Conservation (phyloP, 2,113 vertebrate genomes). For the Calypte anna region DNA sequence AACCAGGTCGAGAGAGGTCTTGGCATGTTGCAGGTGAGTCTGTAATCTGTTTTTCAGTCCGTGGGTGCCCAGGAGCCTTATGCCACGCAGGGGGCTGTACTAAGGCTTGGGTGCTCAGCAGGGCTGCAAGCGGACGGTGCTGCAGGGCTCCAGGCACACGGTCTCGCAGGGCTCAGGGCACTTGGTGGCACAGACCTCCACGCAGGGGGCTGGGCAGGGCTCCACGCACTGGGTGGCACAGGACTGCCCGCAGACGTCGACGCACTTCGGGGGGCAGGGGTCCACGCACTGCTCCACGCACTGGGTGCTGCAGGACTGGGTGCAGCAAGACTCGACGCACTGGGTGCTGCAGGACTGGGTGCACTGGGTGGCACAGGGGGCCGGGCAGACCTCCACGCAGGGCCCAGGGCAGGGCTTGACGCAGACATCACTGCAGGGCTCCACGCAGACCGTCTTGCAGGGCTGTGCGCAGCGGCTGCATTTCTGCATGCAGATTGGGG, state of each 20-base stretch:
- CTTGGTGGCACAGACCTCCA: neutral
- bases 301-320: neutral
- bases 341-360: neutral
- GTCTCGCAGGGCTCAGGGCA: neutral
- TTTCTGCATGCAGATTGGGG: conserved; percentile 8
- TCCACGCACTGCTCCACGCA: neutral
- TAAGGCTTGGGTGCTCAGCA: neutral
- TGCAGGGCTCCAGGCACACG: conserved; percentile 8
- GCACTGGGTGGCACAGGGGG: neutral
- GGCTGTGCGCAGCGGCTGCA: neutral
- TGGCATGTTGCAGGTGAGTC: accelerated
- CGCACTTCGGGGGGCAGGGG: neutral
- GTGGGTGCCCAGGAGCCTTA: neutral
- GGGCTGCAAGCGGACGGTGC: neutral
- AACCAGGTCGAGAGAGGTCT: neutral
- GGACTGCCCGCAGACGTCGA: neutral
- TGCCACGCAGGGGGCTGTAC: neutral
- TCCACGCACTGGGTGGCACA: neutral
- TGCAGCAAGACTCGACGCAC: neutral
- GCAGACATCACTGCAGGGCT: neutral
- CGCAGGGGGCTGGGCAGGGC: neutral
- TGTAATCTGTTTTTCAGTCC: neutral
- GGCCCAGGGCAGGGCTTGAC: neutral
- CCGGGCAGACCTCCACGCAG: too few species aligned
- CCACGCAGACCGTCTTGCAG: neutral